A percentile compares a stretch with the other conserved stretches of the same genome.
Conservation (phyloP, 2,888 invertebrate species). For the Orchestes rusci region DNA sequence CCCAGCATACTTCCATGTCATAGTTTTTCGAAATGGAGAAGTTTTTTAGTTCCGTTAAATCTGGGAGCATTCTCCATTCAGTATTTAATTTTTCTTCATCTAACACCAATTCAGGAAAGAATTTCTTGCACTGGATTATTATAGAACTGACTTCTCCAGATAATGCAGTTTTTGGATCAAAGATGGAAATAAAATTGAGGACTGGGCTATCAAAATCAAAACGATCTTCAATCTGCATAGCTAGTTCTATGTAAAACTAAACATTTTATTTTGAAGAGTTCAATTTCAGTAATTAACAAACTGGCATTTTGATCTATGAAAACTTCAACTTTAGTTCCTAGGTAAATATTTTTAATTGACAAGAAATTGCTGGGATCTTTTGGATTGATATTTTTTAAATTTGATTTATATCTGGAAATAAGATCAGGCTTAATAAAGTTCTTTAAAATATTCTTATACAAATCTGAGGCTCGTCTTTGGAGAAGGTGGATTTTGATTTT, state of each 20-base stretch:
- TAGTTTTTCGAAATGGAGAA: background rate
- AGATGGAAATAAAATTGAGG: slow-evolving; percentile 4
- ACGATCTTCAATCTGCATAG: slow-evolving; percentile 5
- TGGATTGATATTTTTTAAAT: slow-evolving; percentile 8
- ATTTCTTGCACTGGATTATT: background rate
- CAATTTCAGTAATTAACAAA: slow-evolving; percentile 4
- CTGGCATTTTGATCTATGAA: slow-evolving; percentile 5
- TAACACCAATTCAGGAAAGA: slow-evolving; percentile 3
- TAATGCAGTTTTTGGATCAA: slow-evolving; percentile 1
- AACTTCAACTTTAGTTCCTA: slow-evolving; percentile 10
- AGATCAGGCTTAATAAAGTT: slow-evolving; percentile 1
- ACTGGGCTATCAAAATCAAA: slow-evolving; percentile 7
- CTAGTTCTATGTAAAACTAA: slow-evolving; percentile 10
- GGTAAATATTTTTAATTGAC: slow-evolving; percentile 7
- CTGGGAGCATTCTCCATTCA: slow-evolving; percentile 9
- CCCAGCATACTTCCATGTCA: slow-evolving; percentile 5
- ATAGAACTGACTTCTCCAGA: slow-evolving; percentile 4
- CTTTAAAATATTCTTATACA: slow-evolving; percentile 9
- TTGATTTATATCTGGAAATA: slow-evolving; percentile 3
- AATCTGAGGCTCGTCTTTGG: background rate
- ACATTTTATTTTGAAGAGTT: too few species aligned
- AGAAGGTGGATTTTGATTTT: slow-evolving; percentile 10
- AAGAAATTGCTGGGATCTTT: slow-evolving; percentile 2
- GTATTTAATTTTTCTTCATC: slow-evolving; percentile 8
- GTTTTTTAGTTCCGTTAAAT: slow-evolving; percentile 1